Evolutionary conservation across 2,888 invertebrate species (phyloP).

Genomic region (Iphiclides podalirius): DNA sequence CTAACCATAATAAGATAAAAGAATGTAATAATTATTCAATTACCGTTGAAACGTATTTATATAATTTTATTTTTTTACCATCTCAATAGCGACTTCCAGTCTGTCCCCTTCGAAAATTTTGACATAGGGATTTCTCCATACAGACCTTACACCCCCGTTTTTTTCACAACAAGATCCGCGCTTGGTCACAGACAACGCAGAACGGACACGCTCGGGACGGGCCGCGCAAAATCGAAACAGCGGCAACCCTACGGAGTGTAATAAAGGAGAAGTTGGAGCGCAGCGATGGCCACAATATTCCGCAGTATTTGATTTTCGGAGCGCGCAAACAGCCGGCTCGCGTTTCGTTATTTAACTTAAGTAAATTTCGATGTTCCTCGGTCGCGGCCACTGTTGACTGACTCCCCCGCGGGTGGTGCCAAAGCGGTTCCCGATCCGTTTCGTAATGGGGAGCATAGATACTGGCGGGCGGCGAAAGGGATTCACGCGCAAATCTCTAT

Average conservation of each 20-base stretch:
- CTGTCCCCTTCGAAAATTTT: too few species aligned
- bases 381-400: slow-evolving; percentile 51
- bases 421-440: slow-evolving; percentile 29
- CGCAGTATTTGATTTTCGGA: slow-evolving; percentile 61
- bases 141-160: too few species aligned
- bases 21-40: too few species aligned
- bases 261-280: slow-evolving; percentile 49
- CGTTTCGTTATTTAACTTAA: slow-evolving; percentile 78
- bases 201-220: too few species aligned
- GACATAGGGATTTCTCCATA: too few species aligned
- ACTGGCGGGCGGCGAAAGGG: slow-evolving; percentile 21
- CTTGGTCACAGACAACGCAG: too few species aligned
- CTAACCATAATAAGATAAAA: too few species aligned
- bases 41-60: too few species aligned
- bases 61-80: too few species aligned
- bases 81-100: too few species aligned
- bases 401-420: slow-evolving; percentile 42
- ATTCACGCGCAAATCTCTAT: neutral
- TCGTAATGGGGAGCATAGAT: slow-evolving; percentile 34
- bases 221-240: too few species aligned
- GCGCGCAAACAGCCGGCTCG: slow-evolving; percentile 73
- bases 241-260: slow-evolving; percentile 39
- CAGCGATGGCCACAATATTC: slow-evolving; percentile 43
- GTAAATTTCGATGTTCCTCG: slow-evolving; percentile 77
- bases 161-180: too few species aligned